Conservation (phyloP, 2,888 invertebrate genomes). For the Lottia scabra region DNA sequence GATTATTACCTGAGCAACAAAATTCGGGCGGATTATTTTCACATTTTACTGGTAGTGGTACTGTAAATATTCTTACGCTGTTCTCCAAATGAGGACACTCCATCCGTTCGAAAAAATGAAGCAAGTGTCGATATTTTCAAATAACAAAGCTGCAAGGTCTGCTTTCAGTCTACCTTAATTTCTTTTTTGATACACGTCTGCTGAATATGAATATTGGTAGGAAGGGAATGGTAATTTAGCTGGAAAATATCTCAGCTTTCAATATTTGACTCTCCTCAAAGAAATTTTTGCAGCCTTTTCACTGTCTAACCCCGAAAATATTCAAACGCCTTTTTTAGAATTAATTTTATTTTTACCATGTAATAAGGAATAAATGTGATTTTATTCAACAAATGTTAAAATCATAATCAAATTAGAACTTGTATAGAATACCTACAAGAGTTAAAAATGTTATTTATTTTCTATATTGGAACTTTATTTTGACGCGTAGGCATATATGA, state of each 20-base stretch:
- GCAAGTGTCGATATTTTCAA: too few relatives aligned
- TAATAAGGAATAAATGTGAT: too few relatives aligned
- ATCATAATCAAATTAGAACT: not conserved
- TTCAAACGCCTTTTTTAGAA: not conserved
- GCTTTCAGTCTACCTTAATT: too few relatives aligned
- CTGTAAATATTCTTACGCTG: conserved; percentile 58
- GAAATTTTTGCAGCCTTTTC: too few relatives aligned
- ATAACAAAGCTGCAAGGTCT: too few relatives aligned
- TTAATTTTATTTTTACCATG: too few relatives aligned
- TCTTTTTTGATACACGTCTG: too few relatives aligned
- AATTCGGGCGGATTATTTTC: conserved; percentile 49
- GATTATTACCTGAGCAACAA: conserved; percentile 54
- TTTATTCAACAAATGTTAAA: too few relatives aligned
- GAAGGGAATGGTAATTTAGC: too few relatives aligned
- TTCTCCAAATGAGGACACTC: conserved; percentile 68
- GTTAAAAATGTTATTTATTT: not conserved
- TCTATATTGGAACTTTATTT: conserved; percentile 15
- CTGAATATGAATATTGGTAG: too few relatives aligned
- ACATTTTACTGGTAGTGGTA: conserved; percentile 55
- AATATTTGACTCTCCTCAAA: too few relatives aligned
- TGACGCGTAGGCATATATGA: conserved; percentile 8
- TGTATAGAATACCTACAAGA: not conserved
- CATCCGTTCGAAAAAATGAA: conserved; percentile 41
- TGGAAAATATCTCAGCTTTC: too few relatives aligned
- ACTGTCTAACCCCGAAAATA: not conserved